phyloP scores from a whole-genome alignment of 2,797 vertebrate species.

The Orestias chungarensis region DNA sequence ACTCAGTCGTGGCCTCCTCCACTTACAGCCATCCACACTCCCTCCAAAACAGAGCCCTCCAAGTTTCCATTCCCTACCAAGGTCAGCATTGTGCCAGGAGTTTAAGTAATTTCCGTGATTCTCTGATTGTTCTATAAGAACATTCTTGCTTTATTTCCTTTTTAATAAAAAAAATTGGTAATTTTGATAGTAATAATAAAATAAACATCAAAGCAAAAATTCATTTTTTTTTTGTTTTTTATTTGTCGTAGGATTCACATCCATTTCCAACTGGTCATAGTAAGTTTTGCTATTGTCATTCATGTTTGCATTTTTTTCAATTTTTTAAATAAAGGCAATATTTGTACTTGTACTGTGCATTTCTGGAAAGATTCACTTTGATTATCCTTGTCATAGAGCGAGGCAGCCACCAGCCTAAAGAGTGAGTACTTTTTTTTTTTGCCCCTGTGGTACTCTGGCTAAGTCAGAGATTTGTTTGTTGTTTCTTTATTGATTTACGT shows the following conservation, averaged over 20 bases:
- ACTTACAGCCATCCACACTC: conserved; percentile 97
- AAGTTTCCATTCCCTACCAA: conserved; percentile 99
- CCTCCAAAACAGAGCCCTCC: conserved; percentile 98
- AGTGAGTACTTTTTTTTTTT: no score
- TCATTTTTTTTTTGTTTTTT: neutral
- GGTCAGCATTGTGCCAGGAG: conserved; percentile 79
- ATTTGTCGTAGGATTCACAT: conserved; percentile 85
- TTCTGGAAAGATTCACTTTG: neutral
- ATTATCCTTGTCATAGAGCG: conserved; percentile 80
- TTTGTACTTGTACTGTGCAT: neutral
- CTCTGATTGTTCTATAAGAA: conserved; percentile 1
- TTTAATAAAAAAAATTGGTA: no score
- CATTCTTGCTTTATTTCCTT: conserved; percentile 3
- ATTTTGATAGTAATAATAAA: no score
- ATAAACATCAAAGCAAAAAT: neutral
- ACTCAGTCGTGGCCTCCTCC: conserved; percentile 99
- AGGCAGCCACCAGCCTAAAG: conserved; percentile 91
- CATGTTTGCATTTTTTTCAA: neutral
- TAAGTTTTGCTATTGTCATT: conserved; percentile 77
- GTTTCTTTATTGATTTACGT: conserved; percentile 8
- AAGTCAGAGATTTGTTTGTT: neutral
- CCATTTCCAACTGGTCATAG: conserved; percentile 91
- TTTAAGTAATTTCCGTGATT: conserved; percentile 15
- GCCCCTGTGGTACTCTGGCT: no score
- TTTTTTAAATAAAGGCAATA: neutral